Percentiles rank a stretch among this genome's conserved stretches.
These are phyloP conservation scores for Sarcoramphus papa DNA, from an alignment of 2,797 vertebrate genomes.

Conservation along the genomic window DNA sequence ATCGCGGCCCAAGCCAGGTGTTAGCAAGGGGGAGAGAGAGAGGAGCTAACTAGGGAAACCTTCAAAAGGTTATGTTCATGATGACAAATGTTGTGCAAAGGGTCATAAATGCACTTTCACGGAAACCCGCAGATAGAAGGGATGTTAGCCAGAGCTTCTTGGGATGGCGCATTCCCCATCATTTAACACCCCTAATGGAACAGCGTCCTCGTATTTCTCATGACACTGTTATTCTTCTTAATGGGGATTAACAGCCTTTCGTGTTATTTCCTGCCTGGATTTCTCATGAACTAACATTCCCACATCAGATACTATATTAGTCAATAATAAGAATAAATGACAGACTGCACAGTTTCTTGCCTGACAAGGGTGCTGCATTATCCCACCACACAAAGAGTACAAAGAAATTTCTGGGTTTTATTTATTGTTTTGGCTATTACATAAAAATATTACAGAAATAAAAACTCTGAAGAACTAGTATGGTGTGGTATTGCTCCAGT, in stretches of 20 bases:
- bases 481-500: slow-evolving; percentile 59
- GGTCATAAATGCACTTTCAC: slow-evolving; percentile 13
- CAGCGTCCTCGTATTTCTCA: neutral
- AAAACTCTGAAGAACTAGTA: slow-evolving; percentile 68
- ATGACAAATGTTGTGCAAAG: slow-evolving; percentile 15
- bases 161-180: slow-evolving; percentile 21
- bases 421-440: slow-evolving; percentile 71
- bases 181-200: slow-evolving; percentile 20
- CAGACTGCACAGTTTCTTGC: slow-evolving; percentile 33
- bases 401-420: slow-evolving; percentile 60
- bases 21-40: neutral
- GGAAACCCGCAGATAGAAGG: neutral
- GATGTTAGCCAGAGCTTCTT: neutral
- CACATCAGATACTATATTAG: slow-evolving; percentile 42
- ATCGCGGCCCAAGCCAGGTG: neutral
- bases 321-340: slow-evolving; percentile 68
- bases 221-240: slow-evolving; percentile 48
- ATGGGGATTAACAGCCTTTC: slow-evolving; percentile 56
- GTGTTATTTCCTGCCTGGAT: slow-evolving; percentile 23
- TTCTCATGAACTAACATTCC: slow-evolving; percentile 38
- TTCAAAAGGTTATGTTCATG: slow-evolving; percentile 15
- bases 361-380: slow-evolving; percentile 66
- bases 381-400: slow-evolving; percentile 41
- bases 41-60: neutral
- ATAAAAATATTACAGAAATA: slow-evolving; percentile 76